phyloP scores from a whole-genome alignment of 2,797 vertebrate species.

The Meda fulgida region DNA sequence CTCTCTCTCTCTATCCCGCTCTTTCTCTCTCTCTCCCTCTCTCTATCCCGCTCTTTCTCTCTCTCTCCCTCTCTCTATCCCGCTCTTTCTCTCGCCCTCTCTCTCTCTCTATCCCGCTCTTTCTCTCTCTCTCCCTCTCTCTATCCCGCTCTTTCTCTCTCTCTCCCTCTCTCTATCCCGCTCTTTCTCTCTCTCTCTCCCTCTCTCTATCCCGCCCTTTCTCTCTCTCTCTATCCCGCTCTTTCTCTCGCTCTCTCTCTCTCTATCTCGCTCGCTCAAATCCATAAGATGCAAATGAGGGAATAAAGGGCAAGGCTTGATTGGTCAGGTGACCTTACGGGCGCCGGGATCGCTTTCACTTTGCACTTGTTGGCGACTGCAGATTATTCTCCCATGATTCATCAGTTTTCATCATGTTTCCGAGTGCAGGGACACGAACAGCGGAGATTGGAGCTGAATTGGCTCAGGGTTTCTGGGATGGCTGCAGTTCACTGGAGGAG shows the following conservation, averaged over 20 bases:
- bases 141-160: no score
- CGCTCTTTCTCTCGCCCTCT: no score
- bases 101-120: no score
- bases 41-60: no score
- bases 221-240: no score
- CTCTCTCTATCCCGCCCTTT: no score
- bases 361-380: background rate
- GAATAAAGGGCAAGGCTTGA: slow-evolving; percentile 27
- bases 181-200: accelerated
- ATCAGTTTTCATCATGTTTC: slow-evolving; percentile 2
- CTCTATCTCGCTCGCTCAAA: slow-evolving; percentile 12
- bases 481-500: slow-evolving; percentile 17
- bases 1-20: no score
- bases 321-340: slow-evolving; percentile 49
- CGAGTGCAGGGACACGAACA: background rate
- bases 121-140: no score
- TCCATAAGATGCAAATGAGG: slow-evolving; percentile 49
- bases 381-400: slow-evolving; percentile 24
- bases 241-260: no score
- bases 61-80: no score
- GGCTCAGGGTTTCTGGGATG: background rate
- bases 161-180: no score
- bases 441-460: background rate
- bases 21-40: no score
- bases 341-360: background rate